Conservation (phyloP, 2,888 invertebrate species). For the Eledona agricola region DNA sequence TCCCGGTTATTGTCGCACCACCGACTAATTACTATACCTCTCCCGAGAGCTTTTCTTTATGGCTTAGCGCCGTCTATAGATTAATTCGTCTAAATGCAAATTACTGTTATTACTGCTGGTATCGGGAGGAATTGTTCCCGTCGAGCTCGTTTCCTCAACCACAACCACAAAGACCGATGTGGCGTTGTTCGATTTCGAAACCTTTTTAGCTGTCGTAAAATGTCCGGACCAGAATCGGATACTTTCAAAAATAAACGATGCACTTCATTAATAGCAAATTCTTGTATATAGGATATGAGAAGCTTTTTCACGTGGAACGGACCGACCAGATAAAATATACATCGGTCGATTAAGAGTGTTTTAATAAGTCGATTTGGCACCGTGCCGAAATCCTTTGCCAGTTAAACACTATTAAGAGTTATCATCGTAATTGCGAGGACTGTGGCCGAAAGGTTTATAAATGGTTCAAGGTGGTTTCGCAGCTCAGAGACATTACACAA, state of each 20-base stretch:
- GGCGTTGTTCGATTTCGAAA: no score
- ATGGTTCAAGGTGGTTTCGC: no score
- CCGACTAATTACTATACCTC: no score
- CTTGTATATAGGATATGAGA: neutral
- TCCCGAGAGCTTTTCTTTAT: no score
- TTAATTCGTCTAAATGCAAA: neutral
- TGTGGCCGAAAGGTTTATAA: slow-evolving; percentile 1
- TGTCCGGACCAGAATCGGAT: neutral
- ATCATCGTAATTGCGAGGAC: neutral
- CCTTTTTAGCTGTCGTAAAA: no score
- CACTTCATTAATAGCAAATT: slow-evolving; percentile 4
- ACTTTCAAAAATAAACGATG: slow-evolving; percentile 5
- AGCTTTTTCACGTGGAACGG: slow-evolving; percentile 7
- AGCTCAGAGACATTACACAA: no score
- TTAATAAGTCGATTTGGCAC: slow-evolving; percentile 13
- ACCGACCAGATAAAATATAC: slow-evolving; percentile 17
- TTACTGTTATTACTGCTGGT: neutral
- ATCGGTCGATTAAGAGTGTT: slow-evolving; percentile 5
- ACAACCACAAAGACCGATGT: no score
- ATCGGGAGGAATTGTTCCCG: neutral
- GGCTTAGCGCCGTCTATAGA: no score
- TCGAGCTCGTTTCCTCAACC: no score
- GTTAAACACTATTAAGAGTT: slow-evolving; percentile 20
- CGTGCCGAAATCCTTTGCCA: slow-evolving; percentile 6
- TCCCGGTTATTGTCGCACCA: no score